Conservation (phyloP, 2,888 invertebrate species). For the Chymomyza fuscimana region DNA sequence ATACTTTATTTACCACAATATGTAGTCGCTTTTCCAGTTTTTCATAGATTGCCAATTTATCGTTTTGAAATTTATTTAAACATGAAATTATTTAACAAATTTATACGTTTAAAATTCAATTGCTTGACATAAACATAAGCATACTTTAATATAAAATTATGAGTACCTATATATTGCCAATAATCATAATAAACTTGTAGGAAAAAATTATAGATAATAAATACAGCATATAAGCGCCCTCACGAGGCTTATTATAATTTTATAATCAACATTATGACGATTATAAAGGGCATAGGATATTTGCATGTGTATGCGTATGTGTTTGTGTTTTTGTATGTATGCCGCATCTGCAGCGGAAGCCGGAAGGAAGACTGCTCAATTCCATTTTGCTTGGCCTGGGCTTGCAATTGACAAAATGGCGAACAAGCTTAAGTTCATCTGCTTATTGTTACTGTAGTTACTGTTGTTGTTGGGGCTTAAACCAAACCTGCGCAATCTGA, state of each 20-base stretch:
- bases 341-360: slow-evolving; percentile 25
- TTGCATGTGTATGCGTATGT: slow-evolving; percentile 9
- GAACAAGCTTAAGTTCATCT: background rate
- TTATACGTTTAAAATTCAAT: too few species aligned
- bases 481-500: slow-evolving; percentile 9
- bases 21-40: background rate
- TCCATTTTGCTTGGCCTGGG: slow-evolving; percentile 17
- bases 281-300: slow-evolving; percentile 23
- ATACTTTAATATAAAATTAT: background rate
- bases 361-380: slow-evolving; percentile 49
- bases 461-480: background rate
- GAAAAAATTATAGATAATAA: background rate
- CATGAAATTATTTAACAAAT: too few species aligned
- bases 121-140: too few species aligned
- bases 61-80: too few species aligned
- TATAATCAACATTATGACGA: slow-evolving; percentile 28
- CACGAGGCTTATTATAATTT: slow-evolving; percentile 32
- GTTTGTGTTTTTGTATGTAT: background rate
- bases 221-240: background rate
- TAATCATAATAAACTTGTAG: background rate
- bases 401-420: slow-evolving; percentile 47
- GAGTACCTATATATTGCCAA: background rate
- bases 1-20: background rate
- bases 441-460: slow-evolving; percentile 35
- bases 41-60: too few species aligned